Base-by-base conservation (phyloP, 2,888 invertebrate genomes). In the Isoperla grammatica region DNA sequence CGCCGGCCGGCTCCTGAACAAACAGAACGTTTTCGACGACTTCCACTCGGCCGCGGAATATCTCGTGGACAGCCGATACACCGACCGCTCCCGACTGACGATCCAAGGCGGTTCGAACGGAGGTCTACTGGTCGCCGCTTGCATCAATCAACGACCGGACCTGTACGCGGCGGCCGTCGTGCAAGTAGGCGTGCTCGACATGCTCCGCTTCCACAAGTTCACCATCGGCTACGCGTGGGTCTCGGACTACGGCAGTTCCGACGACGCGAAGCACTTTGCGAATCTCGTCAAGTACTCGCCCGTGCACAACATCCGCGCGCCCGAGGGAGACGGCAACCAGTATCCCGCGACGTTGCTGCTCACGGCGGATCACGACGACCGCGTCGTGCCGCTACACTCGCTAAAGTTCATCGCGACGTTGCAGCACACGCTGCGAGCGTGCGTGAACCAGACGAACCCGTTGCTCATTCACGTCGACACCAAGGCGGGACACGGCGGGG, bases 351-450 rank as follows among this genome's bases (percentile, higher is more conserved):
- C 88, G 17, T 78, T 99, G 64, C 81, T 98, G 62, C 78, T 95
- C 67, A 97, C 97, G n/a, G 97, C 94, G 17, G 97, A 98, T 79
- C 97, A 98, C 76, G 97, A 98, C 78, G 97, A 98, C 78, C 86
- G 98, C 67, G 98, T 99, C 65, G 97, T 97, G 65, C 98, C 98
- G 54, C 81, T 95, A 66, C 99, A 99, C 79, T 95, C 96, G 62
- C 82, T 97, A 49, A 99, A 99, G 78, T 93, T 89, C 76, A 88
- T 92, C 61, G 96, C 98, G 1, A 84, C 90, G 68, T 78, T 99
- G 62, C 98, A 99, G 72, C 80, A 91, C 70, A 81, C 80, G 43
- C 72, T 90, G 13, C 85, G 84, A 43, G 73, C 74, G 60, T 70
- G 80, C 3, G 71, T 80, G 5, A 76, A 79, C 64, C 93, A 80